Base-by-base conservation (phyloP, 2,113 vertebrate genomes). In the Callaeas wilsoni region DNA sequence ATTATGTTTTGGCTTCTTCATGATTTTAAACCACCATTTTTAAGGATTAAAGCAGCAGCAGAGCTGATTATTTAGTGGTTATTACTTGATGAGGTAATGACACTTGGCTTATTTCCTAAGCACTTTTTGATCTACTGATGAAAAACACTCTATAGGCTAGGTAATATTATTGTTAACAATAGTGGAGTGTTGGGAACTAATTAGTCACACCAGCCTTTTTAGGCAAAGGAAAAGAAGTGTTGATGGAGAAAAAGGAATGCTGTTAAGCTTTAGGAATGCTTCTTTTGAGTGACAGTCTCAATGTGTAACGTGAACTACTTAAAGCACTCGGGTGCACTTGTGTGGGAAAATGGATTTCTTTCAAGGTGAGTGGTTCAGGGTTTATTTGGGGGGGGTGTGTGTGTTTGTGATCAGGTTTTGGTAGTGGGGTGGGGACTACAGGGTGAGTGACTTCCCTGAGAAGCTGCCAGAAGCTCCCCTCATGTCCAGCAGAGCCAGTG, bases 41-140 rank as follows among this genome's bases (percentile, higher is more conserved):
- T 88, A 90, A 90, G 94, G 76, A 88, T 96, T 96, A 93, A 83
- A 77, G 64, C 68, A 77, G 41, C 46, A 83, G 79, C 84, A 86
- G 87, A 94, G 71, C 67, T 88, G 75, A 81, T 94, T 93, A 89
- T 93, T 95, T 83, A 59, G 65, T 75, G 70, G 29, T 52, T 96
- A 87, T 90, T 91, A 80, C 52, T 91, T 80, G 76, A 83, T 93
- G 88, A 94, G 64, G 76, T 91, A 93, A 80, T 81, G 93, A 95
- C 85, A 88, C 60, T 93, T 93, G 56, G 70, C 60, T 81, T 70
- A 56, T 89, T 84, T 88, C 70, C 76, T 67, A 81, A 87, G 68
- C 78, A 84, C 39, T 81, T 97, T 94, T 80, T 96, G 79, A 93
- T 96, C 79, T 95, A 52, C 75, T 79, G 87, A 96, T 95, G 82